Base-by-base conservation (phyloP, 2,797 vertebrate genomes). In the Myoxocephalus aenaeus region DNA sequence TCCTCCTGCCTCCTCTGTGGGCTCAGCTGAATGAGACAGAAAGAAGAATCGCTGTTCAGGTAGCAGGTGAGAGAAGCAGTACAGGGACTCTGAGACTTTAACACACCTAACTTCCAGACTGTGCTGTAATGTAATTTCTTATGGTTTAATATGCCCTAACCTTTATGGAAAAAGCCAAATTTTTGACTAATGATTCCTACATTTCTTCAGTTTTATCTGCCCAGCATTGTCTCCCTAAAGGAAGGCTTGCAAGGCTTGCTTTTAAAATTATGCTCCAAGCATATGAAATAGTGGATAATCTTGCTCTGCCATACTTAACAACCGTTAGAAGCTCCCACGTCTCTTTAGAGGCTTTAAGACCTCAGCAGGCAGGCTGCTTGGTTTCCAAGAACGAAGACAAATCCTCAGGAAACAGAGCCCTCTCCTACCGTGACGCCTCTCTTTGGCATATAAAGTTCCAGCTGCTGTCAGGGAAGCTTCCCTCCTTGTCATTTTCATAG, bases 401-500 rank as follows among this genome's bases (percentile, higher is more conserved):
- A 77, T 80, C 34, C 65, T 74, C 25, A 54, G 38, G 38, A 74
- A 66, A 48, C 22, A 54, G 48, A 70, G 42, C 34, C 18, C 11
- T 42, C 54, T 67, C 27, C 65, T 46, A 50, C 66, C 5, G 14
- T 44, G 44, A 9, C 14, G 8, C 17, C 48, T 58, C 36, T 66
- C 25, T 66, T 51, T 48, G 34, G 15, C 59, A 63, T 73, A 75
- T 73, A 75, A 79, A 57, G 46, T 67, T 34, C n/a, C 51, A 13
- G 72, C 69, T 59, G 48, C 61, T 89, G 73, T 77, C 73, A 73
- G 59, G 59, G 40, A 77, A 77, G 64, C 48, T 73, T 54, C 14
- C 29, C 42, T 51, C 69, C 73, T 58, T 61, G 58, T 71, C 67
- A 77, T 77, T 78, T 80, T 73, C 18, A 73, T 81, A 89, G 80